These are phyloP conservation scores for Agrotis clavis DNA, from an alignment of 2,888 invertebrate species.

Conservation along the genomic window DNA sequence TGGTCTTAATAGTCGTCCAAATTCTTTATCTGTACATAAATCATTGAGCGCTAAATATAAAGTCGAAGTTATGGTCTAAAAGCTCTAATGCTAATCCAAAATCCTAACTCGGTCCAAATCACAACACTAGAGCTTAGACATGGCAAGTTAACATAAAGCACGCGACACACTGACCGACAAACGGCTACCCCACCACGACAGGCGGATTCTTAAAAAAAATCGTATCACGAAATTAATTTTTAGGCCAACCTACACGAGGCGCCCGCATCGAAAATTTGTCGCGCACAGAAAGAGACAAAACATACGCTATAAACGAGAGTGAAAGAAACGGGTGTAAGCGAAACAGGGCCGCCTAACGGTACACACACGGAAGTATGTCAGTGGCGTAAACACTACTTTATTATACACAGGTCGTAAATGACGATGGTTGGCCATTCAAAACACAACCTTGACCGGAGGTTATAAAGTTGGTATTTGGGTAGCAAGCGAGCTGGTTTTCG, in stretches of 20 bases:
- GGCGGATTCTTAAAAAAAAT: constrained; percentile 82
- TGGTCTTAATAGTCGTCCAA: constrained; percentile 10
- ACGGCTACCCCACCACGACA: constrained; percentile 66
- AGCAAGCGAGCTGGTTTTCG: constrained; percentile 82
- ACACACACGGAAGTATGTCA: constrained; percentile 90
- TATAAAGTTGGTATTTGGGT: constrained; percentile 76
- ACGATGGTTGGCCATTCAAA: constrained; percentile 69
- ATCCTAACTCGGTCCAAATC: constrained; percentile 38
- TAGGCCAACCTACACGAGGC: constrained; percentile 88
- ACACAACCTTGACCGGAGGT: constrained; percentile 84
- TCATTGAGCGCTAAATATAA: constrained; percentile 3
- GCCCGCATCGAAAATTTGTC: constrained; percentile 91
- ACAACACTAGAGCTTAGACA: constrained; percentile 45
- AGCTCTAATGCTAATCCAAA: constrained; percentile 44
- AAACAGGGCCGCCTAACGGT: constrained; percentile 90
- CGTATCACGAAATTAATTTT: constrained; percentile 89
- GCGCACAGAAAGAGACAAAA: constrained; percentile 83
- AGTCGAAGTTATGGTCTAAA: constrained; percentile 23
- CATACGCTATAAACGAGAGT: constrained; percentile 82
- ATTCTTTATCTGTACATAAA: constrained; percentile 21
- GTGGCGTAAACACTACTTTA: constrained; percentile 84
- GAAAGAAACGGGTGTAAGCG: constrained; percentile 84
- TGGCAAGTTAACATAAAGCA: constrained; percentile 68
- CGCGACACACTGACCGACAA: constrained; percentile 82
- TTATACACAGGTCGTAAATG: constrained; percentile 80